Percentiles rank a stretch among this genome's conserved stretches.
Conservation (phyloP, 35 echinoderm and acorn worm genomes). For the Hemicentrotus pulcherrimus region DNA sequence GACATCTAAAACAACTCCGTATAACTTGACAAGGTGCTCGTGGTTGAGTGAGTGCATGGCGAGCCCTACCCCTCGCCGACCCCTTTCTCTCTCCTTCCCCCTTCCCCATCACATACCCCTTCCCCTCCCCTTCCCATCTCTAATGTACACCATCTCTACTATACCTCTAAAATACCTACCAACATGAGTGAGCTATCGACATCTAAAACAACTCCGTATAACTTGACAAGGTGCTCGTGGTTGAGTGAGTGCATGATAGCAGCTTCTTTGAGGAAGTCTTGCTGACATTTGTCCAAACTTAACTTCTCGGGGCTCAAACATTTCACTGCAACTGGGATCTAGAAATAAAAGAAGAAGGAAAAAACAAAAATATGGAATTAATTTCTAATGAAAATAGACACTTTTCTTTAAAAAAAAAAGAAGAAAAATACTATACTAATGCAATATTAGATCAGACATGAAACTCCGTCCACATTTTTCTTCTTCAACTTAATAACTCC, state of each 20-base stretch:
- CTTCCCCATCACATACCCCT: no score
- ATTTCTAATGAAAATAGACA: not conserved
- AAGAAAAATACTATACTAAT: no score
- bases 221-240: slow-evolving; percentile 87
- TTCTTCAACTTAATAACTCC: no score
- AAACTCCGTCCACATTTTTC: no score
- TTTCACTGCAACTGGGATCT: slow-evolving; percentile 98
- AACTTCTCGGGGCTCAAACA: slow-evolving; percentile 86
- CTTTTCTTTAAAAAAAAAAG: not conserved
- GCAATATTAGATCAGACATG: no score
- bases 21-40: slow-evolving; percentile 87
- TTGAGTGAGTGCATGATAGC: slow-evolving; percentile 98
- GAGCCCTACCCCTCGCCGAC: no score
- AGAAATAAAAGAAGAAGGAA: slow-evolving; percentile 46
- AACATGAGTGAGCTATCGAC: slow-evolving; percentile 88
- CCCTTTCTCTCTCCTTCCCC: no score
- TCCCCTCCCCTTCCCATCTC: not conserved
- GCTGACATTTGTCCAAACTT: slow-evolving; percentile 63
- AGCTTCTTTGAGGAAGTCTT: slow-evolving; percentile 97
- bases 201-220: slow-evolving; percentile 93
- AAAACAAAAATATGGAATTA: not conserved
- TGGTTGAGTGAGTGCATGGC: no score
- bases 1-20: slow-evolving; percentile 89
- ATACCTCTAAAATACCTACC: slow-evolving; percentile 84
- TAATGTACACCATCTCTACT: not conserved